A percentile compares a stretch with the other conserved stretches of the same genome.
Conservation (phyloP, 2,797 vertebrate species). For the Falco columbarius region DNA sequence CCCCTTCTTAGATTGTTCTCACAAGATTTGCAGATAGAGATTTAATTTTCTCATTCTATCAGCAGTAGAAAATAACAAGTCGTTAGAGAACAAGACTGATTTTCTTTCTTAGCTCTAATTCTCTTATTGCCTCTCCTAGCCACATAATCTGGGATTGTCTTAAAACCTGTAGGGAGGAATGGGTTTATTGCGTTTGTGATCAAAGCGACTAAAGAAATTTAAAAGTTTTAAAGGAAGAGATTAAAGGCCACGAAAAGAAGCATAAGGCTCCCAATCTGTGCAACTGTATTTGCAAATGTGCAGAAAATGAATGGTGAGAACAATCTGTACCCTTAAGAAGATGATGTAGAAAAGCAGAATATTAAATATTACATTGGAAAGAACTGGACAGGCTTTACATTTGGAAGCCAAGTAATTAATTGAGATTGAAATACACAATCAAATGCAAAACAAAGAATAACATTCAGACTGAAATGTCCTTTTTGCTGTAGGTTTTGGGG, state of each 20-base stretch:
- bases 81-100: slow-evolving; percentile 57
- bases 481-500: neutral
- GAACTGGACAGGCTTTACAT: slow-evolving; percentile 33
- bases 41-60: slow-evolving; percentile 19
- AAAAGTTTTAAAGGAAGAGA: slow-evolving; percentile 42
- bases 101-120: slow-evolving; percentile 50
- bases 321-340: slow-evolving; percentile 56
- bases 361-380: slow-evolving; percentile 57
- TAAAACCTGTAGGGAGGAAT: slow-evolving; percentile 25
- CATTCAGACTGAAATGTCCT: neutral
- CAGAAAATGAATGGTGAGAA: slow-evolving; percentile 57
- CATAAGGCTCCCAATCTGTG: slow-evolving; percentile 59
- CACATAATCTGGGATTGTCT: slow-evolving; percentile 44
- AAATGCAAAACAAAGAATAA: slow-evolving; percentile 37
- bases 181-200: slow-evolving; percentile 35
- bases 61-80: slow-evolving; percentile 23
- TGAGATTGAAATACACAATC: slow-evolving; percentile 16
- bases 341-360: slow-evolving; percentile 48
- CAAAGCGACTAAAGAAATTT: slow-evolving; percentile 15
- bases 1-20: slow-evolving; percentile 15
- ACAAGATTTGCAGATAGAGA: slow-evolving; percentile 28
- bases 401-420: slow-evolving; percentile 50
- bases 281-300: slow-evolving; percentile 48
- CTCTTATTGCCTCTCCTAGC: slow-evolving; percentile 35
- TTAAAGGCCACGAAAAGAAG: slow-evolving; percentile 49